phyloP scores from a whole-genome alignment of 2,113 vertebrate genomes.

The Cephalopholis sonnerati region DNA sequence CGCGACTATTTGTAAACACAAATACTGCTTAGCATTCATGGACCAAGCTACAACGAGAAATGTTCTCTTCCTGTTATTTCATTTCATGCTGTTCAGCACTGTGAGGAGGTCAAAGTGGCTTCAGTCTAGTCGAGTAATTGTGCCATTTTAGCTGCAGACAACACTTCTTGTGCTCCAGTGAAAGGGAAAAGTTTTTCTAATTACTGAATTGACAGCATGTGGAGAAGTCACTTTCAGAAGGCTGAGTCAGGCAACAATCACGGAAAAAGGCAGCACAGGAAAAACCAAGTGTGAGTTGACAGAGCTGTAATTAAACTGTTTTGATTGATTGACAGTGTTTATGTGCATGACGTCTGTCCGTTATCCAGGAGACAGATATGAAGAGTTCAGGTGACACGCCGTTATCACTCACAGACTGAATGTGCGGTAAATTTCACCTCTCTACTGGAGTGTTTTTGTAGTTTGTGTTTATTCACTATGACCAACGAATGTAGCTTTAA shows the following conservation, averaged over 20 bases:
- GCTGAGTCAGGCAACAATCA: neutral
- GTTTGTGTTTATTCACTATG: neutral
- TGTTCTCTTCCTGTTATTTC: neutral
- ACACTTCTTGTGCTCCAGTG: neutral
- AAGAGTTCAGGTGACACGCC: neutral
- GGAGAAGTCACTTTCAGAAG: neutral
- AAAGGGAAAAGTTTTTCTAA: neutral
- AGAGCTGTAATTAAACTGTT: constrained; percentile 34
- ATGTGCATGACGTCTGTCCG: constrained; percentile 13
- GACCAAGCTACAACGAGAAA: neutral
- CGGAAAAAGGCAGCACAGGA: neutral
- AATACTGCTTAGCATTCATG: neutral
- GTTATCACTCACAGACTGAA: neutral
- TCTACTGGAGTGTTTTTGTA: neutral
- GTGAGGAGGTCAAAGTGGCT: neutral
- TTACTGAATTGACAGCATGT: constrained; percentile 19
- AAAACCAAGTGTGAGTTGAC: constrained; percentile 34
- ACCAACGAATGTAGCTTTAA: no score
- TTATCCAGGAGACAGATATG: neutral
- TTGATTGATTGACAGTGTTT: neutral
- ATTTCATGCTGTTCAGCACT: neutral
- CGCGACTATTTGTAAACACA: no score
- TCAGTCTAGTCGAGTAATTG: constrained; percentile 17
- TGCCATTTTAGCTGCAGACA: constrained; percentile 8
- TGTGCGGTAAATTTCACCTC: neutral